Evolutionary conservation across 2,888 invertebrate genomes (phyloP), one percentile per base, ranked within the genome.

Genomic region (Cataglyphis cursor): DNA sequence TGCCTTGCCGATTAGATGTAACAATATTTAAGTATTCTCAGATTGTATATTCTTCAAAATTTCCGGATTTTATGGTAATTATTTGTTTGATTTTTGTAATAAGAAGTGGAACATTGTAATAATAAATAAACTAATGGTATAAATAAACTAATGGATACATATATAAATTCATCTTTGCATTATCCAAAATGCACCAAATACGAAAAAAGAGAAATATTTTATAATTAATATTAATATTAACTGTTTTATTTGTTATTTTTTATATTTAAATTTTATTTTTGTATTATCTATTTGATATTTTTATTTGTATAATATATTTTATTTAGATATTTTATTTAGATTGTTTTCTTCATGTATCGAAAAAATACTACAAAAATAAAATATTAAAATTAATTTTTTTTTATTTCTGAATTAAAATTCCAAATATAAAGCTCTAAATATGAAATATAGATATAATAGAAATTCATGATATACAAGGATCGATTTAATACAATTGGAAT

Each of bases 361-460:
- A 48, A n/a, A n/a, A 28, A 10, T 66, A 51, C 12, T 21, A 35
- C 6, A 8, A 21, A 70, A 54, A 70, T 70, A 57, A 70, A 70
- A 57, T 35, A 72, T 18, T 21, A 10, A 57, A 72, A 10, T 57
- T 51, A 15, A 15, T 28, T 59, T 41, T 59, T 41, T 18, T 15
- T n/a, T 2, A 41, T n/a, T 51, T 38, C 28, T 48, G 0, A 31
- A n/a, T 28, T 44, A n/a, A 8, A 12, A 8, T 51, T 54, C 18
- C 15, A 72, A 54, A 59, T 59, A 59, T 15, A 6, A 38, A 57
- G 5, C 1, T 57, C 3, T 35, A 35, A 35, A 35, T 35, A 35
- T 38, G 24, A 72, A 10, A 6, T 10, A 18, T 6, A 21, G 24
- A 28, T 28, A 28, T 28, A 28, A 28, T 21, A 72, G 1, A 15